Percentiles rank a stretch among this genome's conserved stretches.
Evolutionary conservation across 2,797 vertebrate genomes (phyloP).

Genomic region (Catamblyrhynchus diadema): DNA sequence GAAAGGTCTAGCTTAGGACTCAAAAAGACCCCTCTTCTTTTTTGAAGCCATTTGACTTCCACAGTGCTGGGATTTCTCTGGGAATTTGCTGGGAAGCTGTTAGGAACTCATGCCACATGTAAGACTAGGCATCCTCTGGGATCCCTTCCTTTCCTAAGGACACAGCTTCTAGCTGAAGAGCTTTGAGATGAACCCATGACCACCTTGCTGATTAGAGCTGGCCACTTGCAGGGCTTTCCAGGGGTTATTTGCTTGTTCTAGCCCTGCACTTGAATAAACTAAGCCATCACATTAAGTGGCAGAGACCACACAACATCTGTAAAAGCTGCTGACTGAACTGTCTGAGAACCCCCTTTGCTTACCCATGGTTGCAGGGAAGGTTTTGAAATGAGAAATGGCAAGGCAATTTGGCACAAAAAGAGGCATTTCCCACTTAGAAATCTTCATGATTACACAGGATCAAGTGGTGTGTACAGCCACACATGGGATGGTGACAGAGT

Average conservation of each 20-base stretch:
- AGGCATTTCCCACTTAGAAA: neutral
- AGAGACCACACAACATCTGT: neutral
- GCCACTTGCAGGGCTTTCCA: neutral
- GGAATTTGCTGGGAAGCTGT: neutral
- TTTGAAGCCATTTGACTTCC: neutral
- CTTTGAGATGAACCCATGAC: neutral
- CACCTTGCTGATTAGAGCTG: neutral
- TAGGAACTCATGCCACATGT: neutral
- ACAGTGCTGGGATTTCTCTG: neutral
- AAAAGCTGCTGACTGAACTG: neutral
- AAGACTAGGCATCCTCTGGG: neutral
- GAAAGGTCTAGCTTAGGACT: neutral
- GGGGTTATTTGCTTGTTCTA: neutral
- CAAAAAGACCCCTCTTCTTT: neutral
- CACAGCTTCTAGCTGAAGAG: neutral
- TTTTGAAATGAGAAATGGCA: neutral
- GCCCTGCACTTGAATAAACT: neutral
- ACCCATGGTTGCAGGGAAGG: neutral
- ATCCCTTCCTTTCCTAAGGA: neutral
- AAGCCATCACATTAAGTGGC: neutral
- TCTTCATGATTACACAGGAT: neutral
- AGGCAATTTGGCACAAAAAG: neutral
- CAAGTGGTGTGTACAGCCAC: fast-evolving
- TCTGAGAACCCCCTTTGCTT: neutral
- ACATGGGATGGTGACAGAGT: neutral